phyloP scores from a whole-genome alignment of 2,797 vertebrate species.

The Vespertilio murinus region DNA sequence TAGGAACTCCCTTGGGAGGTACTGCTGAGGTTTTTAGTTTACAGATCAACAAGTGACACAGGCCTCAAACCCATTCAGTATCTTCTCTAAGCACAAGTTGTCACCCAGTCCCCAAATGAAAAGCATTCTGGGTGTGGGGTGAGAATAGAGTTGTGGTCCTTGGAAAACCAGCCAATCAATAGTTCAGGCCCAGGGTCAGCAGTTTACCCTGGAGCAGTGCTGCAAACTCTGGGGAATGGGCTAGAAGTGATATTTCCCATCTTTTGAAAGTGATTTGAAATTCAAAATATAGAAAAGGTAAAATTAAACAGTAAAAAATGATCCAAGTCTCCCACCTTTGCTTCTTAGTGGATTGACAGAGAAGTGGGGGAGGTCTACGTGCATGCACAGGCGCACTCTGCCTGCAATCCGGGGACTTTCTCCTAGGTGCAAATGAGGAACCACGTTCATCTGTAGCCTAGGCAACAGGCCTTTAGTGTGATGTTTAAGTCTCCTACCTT shows the following conservation, averaged over 20 bases:
- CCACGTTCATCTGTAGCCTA: conserved; percentile 76
- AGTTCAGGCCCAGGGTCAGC: background rate
- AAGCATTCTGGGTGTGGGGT: background rate
- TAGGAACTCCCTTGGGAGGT: fast-evolving
- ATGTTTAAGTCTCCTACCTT: fast-evolving
- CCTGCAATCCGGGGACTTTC: conserved; percentile 86
- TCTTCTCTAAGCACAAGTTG: background rate
- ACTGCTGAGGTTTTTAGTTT: background rate
- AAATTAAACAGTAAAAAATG: background rate
- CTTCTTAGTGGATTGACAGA: conserved; percentile 59
- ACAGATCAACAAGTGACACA: background rate
- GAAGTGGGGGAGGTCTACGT: background rate
- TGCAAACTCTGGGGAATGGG: no score
- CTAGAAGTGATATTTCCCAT: background rate
- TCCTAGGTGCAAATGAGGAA: conserved; percentile 82
- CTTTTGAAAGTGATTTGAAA: background rate
- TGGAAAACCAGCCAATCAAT: background rate
- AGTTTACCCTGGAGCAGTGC: background rate
- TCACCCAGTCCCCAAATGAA: background rate
- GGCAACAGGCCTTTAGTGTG: conserved; percentile 85
- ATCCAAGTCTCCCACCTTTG: background rate
- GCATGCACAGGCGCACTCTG: conserved; percentile 83
- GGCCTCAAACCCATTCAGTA: background rate
- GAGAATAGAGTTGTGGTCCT: background rate
- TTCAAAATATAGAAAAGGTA: background rate